Evolutionary conservation across 2,888 invertebrate species (phyloP).

Genomic region (Aporophyla nigra): DNA sequence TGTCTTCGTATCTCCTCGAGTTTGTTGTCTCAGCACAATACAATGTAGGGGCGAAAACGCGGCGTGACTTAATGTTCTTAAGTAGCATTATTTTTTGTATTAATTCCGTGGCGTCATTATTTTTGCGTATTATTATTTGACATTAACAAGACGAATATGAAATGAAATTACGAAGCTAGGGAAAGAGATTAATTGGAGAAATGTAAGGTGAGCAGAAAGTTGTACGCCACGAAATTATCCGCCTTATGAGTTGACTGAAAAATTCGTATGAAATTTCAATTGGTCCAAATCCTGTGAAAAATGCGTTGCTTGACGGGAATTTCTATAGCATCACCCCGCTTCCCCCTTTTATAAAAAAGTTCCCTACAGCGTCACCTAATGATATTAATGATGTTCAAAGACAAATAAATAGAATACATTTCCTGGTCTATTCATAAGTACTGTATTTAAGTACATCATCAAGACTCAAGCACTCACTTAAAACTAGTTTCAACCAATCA

Average conservation of each 20-base stretch:
- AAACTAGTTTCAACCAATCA: too few species aligned
- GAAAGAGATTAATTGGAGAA: neutral
- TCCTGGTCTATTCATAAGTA: too few species aligned
- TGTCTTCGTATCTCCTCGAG: constrained; percentile 49
- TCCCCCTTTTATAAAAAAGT: neutral
- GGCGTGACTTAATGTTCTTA: constrained; percentile 18
- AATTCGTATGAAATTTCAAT: neutral
- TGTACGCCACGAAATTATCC: neutral
- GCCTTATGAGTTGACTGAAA: neutral
- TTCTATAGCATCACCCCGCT: neutral
- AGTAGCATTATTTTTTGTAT: constrained; percentile 35
- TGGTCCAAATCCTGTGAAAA: neutral
- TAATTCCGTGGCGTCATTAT: constrained; percentile 27
- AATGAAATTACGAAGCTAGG: constrained; percentile 32
- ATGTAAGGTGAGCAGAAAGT: neutral
- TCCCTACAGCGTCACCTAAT: neutral
- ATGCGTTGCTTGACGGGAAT: neutral
- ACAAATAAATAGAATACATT: neutral
- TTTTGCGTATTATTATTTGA: constrained; percentile 30
- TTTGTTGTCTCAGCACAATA: constrained; percentile 46
- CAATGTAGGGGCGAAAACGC: constrained; percentile 31
- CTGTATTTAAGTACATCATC: too few species aligned
- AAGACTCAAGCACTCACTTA: too few species aligned
- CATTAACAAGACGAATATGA: constrained; percentile 20
- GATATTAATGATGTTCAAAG: neutral